phyloP scores from a whole-genome alignment of 2,888 invertebrate species.

The Mycogona germanica region DNA sequence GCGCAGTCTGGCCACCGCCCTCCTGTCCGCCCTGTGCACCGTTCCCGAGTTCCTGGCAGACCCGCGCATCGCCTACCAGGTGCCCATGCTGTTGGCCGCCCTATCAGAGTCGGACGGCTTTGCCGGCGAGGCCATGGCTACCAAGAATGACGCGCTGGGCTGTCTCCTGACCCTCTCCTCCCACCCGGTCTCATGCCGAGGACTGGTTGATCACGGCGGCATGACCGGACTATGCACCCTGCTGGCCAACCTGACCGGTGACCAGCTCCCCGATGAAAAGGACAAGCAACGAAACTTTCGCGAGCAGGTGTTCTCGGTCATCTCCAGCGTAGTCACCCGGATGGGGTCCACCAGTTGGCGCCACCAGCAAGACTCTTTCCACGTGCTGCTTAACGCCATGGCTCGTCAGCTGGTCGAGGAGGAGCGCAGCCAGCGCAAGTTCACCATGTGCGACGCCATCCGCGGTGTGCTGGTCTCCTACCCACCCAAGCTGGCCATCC shows the following conservation, averaged over 20 bases:
- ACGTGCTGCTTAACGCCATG: conserved; percentile 12
- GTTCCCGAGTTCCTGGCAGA: conserved; percentile 26
- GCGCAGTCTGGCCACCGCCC: conserved; percentile 78
- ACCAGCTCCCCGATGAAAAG: no score
- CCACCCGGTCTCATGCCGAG: conserved; percentile 58
- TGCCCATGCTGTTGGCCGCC: conserved; percentile 18
- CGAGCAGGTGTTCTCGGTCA: conserved; percentile 1
- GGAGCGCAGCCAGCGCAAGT: conserved; percentile 77
- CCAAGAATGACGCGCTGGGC: conserved; percentile 32
- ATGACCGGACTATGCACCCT: conserved; percentile 50
- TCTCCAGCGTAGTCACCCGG: neutral
- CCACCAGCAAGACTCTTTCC: conserved; percentile 8
- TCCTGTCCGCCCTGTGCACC: conserved; percentile 63
- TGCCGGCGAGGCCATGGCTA: conserved; percentile 6
- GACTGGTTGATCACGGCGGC: conserved; percentile 61
- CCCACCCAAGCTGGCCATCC: conserved; percentile 45
- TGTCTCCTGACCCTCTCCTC: conserved; percentile 45
- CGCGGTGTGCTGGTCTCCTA: conserved; percentile 46
- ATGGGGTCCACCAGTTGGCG: conserved; percentile 14
- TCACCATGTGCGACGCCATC: conserved; percentile 69
- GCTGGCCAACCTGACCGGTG: conserved; percentile 75
- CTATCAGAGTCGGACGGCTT: conserved; percentile 7
- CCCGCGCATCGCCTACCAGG: conserved; percentile 16
- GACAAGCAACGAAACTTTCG: conserved; percentile 47
- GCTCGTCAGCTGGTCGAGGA: conserved; percentile 50